Base-by-base conservation (phyloP, 2,888 invertebrate species). In the Sericinus montela region DNA sequence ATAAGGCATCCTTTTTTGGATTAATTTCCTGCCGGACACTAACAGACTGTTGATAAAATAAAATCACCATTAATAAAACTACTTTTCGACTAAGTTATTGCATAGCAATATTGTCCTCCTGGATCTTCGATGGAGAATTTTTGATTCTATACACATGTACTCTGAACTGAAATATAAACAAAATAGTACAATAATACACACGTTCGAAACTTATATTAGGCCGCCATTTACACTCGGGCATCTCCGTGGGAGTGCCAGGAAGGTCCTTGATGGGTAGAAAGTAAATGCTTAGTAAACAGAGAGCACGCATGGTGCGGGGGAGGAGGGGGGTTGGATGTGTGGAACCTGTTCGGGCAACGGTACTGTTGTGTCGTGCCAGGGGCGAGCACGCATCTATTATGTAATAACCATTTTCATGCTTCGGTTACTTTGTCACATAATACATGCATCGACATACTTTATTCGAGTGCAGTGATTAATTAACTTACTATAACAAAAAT, bases 231-330 rank as follows among this genome's bases (percentile, higher is more conserved):
- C 56, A 54, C 49, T 53, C 52, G 52, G 47, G 48, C 5, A 5
- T 19, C 51, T 53, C 48, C 52, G 59, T 55, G 60, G 56, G 59
- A 59, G 63, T 62, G 67, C 68, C 72, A 69, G 77, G 70, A 80
- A 77, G 73, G 78, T 85, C 85, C 86, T 85, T 82, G 81, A 75
- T 80, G 72, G 70, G 74, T 85, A 86, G 87, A 88, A 87, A 88
- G 87, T 88, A 88, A 88, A 84, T 80, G 80, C 72, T 70, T 69
- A 68, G 73, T 73, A 70, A 69, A 66, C 62, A 68, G 64, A 60
- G 63, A 62, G 67, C 67, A 69, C 70, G 73, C 73, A 74, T 69
- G 58, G 59, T 59, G 55, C 52, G 56, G 52, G 58, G 62, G 58
- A 58, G 58, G 55, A 52, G 56, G 52, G 58, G 62, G 56, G 59